phyloP scores from a whole-genome alignment of 2,888 invertebrate genomes.

The Scrobipalpa atriplicella region DNA sequence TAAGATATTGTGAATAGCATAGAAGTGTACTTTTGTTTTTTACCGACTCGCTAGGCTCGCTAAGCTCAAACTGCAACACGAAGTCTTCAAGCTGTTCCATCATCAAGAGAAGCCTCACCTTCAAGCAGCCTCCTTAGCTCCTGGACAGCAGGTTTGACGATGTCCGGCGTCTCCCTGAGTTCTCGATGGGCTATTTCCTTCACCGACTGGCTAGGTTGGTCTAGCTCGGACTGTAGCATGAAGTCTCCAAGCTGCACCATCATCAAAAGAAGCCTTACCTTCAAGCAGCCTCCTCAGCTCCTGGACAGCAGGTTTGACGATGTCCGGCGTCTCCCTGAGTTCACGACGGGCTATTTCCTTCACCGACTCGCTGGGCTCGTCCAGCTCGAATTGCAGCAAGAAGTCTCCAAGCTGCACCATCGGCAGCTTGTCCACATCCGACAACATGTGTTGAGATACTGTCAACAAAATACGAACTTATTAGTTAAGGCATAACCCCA shows the following conservation, averaged over 20 bases:
- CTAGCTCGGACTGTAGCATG: constrained; percentile 87
- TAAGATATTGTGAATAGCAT: too few species aligned
- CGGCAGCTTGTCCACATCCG: constrained; percentile 86
- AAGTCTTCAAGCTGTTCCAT: constrained; percentile 86
- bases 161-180: constrained; percentile 86
- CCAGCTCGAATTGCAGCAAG: constrained; percentile 87
- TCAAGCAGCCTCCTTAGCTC: constrained; percentile 83
- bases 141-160: constrained; percentile 79
- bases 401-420: constrained; percentile 86
- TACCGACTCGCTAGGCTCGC: constrained; percentile 84
- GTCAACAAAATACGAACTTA: constrained; percentile 37
- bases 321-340: constrained; percentile 86
- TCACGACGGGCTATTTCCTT: constrained; percentile 86
- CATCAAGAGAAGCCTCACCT: constrained; percentile 83
- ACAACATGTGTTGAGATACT: constrained; percentile 89
- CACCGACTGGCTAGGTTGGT: constrained; percentile 84
- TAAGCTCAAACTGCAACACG: constrained; percentile 87
- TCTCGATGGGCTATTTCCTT: constrained; percentile 86
- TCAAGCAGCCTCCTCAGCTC: constrained; percentile 83
- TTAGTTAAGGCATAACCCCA: too few species aligned
- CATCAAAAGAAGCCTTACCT: constrained; percentile 83
- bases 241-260: constrained; percentile 86
- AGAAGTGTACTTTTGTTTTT: constrained; percentile 43
- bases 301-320: constrained; percentile 79
- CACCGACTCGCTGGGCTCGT: constrained; percentile 84